A percentile compares a stretch with the other conserved stretches of the same genome.
phyloP scores from a whole-genome alignment of 2,113 vertebrate genomes.

The Sclerurus mexicanus region DNA sequence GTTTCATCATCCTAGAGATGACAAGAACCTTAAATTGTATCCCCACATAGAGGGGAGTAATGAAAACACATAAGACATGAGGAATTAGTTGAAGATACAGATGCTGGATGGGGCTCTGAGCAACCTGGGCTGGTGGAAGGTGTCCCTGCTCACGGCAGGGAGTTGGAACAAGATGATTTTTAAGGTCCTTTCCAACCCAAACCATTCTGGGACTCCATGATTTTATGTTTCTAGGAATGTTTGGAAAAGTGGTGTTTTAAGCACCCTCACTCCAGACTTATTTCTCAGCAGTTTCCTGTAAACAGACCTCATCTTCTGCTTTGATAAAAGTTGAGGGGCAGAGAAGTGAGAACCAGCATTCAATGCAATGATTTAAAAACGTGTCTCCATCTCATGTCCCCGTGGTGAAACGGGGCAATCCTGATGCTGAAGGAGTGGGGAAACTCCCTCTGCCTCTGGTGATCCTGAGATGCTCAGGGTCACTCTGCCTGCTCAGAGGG shows the following conservation, averaged over 20 bases:
- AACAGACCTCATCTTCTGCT: not conserved
- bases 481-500: not conserved
- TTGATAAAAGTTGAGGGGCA: not conserved
- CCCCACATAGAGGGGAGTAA: not conserved
- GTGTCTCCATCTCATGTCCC: not conserved
- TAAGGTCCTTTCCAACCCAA: fast-evolving
- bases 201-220: not conserved
- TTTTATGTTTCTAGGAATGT: not conserved
- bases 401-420: not conserved
- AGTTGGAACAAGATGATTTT: fast-evolving
- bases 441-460: not conserved
- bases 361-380: too few relatives aligned
- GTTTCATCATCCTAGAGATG: not conserved
- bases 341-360: not conserved
- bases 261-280: not conserved
- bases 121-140: not conserved
- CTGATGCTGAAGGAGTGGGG: not conserved
- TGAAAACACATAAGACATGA: not conserved
- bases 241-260: not conserved
- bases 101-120: not conserved
- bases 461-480: not conserved
- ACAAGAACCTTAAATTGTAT: not conserved
- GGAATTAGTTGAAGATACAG: not conserved
- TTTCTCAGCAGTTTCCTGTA: not conserved
- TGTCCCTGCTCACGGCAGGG: not conserved